Base-by-base conservation (phyloP, 37 sponge, comb jelly and placozoan species). In the Chondrilla cf. caribensis region DNA sequence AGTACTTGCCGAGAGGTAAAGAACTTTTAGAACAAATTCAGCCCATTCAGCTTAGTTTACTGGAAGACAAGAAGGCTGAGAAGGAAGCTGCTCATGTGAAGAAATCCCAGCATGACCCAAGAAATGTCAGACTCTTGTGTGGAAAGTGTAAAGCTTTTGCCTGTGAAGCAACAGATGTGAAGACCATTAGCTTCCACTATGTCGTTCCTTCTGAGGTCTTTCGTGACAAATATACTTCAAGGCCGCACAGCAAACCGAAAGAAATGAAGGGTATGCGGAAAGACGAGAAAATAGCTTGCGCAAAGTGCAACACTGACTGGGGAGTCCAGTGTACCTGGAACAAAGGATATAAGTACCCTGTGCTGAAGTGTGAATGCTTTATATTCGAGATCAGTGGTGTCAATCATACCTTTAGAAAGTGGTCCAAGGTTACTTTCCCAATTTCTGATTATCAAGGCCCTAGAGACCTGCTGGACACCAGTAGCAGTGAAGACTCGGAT, bases 131-230 rank as follows among this genome's bases (percentile, higher is more conserved):
- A 3, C 21, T 90, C 0, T 28, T 58, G 18, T 90, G 90, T 70
- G 79, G 41, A n/a, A 79, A 86, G 26, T 90, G 90, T 70, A 68
- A 70, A 2, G 57, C 31, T 0, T 54, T 82, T 54, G 81, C 82
- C 6, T 90, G 90, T 54, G 83, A 72, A 26, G 90, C 79, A 24
- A 71, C 90, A 38, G 84, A 90, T 47, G 72, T 90, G 1, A 78
- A 67, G 26, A 25, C 43, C 47, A 17, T 42, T 39, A 75, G 22
- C 19, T 58, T 57, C 0, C 79, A 85, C 51, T 77, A 85, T 40
- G 81, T 86, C 38, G 86, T 90, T 29, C 66, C 90, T 17, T 36
- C 41, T 44, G n/a, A 38, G 8, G 79, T 36, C 0, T 83, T 90
- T 58, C 18, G 25, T 3, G 35, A 54, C 17, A 44, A 58, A 29